phyloP scores from a whole-genome alignment of 2,888 invertebrate species.

The Dryocosmus kuriphilus region DNA sequence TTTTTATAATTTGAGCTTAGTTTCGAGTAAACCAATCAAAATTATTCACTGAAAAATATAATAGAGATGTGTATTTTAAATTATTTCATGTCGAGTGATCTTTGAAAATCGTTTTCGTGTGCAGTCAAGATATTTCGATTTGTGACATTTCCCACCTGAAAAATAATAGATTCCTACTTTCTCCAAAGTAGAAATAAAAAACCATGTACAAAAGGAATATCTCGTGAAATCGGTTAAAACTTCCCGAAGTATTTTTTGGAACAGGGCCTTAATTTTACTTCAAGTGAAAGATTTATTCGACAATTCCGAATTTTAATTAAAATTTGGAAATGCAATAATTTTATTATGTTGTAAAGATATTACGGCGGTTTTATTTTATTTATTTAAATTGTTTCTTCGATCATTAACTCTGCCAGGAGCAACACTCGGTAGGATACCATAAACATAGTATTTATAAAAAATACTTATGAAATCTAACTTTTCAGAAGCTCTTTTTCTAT shows the following conservation, averaged over 20 bases:
- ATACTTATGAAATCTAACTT: too few species aligned
- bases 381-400: conserved; percentile 2
- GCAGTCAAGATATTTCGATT: conserved; percentile 5
- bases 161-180: background rate
- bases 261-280: conserved; percentile 15
- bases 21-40: too few species aligned
- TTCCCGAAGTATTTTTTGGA: conserved; percentile 21
- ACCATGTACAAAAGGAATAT: background rate
- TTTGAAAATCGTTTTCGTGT: conserved; percentile 31
- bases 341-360: background rate
- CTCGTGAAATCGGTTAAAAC: background rate
- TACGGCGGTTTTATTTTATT: conserved; percentile 24
- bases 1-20: too few species aligned
- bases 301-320: conserved; percentile 11
- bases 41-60: too few species aligned
- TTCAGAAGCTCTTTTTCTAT: too few species aligned
- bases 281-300: background rate
- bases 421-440: too few species aligned
- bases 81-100: conserved; percentile 31
- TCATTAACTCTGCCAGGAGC: too few species aligned
- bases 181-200: background rate
- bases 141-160: conserved; percentile 10
- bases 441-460: too few species aligned
- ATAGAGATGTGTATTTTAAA: conserved; percentile 21
- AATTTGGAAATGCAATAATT: background rate